Base-by-base conservation (phyloP, 2,888 invertebrate genomes). In the Petrophora chlorosata region DNA sequence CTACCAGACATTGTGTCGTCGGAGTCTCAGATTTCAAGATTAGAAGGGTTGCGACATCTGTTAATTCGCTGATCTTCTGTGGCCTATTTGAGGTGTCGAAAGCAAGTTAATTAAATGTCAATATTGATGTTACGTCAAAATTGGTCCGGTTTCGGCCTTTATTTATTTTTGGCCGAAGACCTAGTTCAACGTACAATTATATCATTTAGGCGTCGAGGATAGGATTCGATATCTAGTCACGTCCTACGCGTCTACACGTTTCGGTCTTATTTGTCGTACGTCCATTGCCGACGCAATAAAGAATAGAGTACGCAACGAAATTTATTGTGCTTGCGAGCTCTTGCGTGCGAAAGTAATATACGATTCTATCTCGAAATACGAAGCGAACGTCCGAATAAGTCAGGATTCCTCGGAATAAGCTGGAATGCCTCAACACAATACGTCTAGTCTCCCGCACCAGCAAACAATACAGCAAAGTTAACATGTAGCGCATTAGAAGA, bases 141-240 rank as follows among this genome's bases (percentile, higher is more conserved):
- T 10, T 15, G 10, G 22, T 10, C 28, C 14, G 15, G 40, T 39
- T 34, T 39, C 25, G 28, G 33, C 19, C 44, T 19, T 15, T 3
- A 49, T 34, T 43, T 48, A 49, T 52, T 39, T 10, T 30, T 17
- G 38, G 26, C 43, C 26, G 46, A 50, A 48, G 45, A 51, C 45
- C 40, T 42, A 53, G 32, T 30, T 51, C 34, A 40, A 53, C 41
- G 23, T 26, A 26, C 49, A 45, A 49, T 54, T 40, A 43, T 34
- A 45, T 51, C 46, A 54, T 53, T 51, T 46, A 23, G 40, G 39
- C 41, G 23, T 32, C 42, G 30, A 46, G 36, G 7, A 29, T 13
- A 19, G 42, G 33, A 52, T 58, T 53, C 33, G 38, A 30, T 43
- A 50, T 48, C 60, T 5, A 51, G 58, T 56, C 58, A 58, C 61